Evolutionary conservation across 2,888 invertebrate species (phyloP), one percentile per base, ranked within the genome.

Genomic region (Diachrysia chrysitis): DNA sequence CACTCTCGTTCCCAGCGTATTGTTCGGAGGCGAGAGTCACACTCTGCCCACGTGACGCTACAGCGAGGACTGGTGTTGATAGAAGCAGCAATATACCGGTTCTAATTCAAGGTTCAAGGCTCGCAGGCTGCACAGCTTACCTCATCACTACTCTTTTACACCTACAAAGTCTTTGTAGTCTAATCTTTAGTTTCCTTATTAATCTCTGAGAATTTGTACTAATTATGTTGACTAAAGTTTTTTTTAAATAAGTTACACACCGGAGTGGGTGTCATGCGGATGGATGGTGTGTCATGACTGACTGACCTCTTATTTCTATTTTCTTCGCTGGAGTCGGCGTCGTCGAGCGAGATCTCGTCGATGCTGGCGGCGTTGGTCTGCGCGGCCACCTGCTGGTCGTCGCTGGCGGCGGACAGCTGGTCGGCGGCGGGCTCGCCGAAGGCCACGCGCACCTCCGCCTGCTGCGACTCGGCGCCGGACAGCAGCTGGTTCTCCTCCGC

Each of bases 271-370:
- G n/a, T n/a, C n/a, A n/a, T n/a, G n/a, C n/a, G n/a, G n/a, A 25
- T 25, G 25, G 25, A 25, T 25, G 2, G 35, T 12, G 23, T 42
- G 63, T n/a, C 2, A 46, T 61, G 53, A 4, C 2, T 19, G 19
- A 35, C 66, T 46, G 73, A 95, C 95, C 98, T 96, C 92, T 98
- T 98, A 92, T 98, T 97, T 87, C 98, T 96, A 91, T 97, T 97
- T 89, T 97, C 97, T 87, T 98, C 97, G 85, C 96, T 97, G 84
- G 92, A 95, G 82, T 97, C 97, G 65, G 96, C 96, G 84, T 97
- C 97, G 78, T 97, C 97, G 81, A 97, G 93, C 4, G 96, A 96
- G 85, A 97, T 96, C 87, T 97, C 96, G 84, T 97, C 97, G 78
- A 97, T 96, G 83, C 96, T 95, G 70, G 96, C 96, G 61, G 95